Conservation (phyloP, 92 coral and sea anemone species). For the Meandrina meandrites region DNA sequence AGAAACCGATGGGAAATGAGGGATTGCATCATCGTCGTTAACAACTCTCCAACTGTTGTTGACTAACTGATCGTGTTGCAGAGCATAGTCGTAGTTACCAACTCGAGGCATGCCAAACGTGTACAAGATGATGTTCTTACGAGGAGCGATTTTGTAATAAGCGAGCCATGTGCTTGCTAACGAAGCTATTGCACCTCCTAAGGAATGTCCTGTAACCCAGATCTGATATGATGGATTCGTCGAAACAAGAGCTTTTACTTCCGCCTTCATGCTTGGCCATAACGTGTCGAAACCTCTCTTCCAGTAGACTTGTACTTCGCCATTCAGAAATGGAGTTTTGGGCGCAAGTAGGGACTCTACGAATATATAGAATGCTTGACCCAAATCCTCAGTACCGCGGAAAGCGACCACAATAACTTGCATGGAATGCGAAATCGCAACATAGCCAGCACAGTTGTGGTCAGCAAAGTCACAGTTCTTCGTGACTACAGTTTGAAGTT, state of each 20-base stretch:
- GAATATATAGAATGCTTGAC: constrained; percentile 8
- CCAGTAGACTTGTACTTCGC: not conserved
- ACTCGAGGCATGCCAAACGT: constrained; percentile 32
- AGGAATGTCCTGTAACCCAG: constrained; percentile 52
- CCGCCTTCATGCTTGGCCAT: constrained; percentile 13
- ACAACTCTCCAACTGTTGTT: constrained; percentile 54
- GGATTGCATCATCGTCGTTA: constrained; percentile 17
- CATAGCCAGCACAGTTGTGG: constrained; percentile 18
- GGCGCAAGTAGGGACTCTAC: not conserved
- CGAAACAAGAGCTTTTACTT: constrained; percentile 19
- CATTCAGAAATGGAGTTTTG: not conserved
- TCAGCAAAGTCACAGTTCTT: constrained; percentile 42
- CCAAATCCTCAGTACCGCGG: constrained; percentile 43
- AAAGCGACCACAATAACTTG: constrained; percentile 62
- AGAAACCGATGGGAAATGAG: constrained; percentile 25
- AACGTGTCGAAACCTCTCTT: not conserved
- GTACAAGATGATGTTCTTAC: constrained; percentile 8
- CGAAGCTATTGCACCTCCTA: not conserved
- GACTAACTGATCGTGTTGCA: constrained; percentile 43
- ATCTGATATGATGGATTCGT: constrained; percentile 26
- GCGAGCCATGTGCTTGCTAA: not conserved
- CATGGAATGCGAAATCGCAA: constrained; percentile 55
- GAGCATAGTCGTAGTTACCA: constrained; percentile 38
- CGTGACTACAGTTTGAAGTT: constrained; percentile 41
- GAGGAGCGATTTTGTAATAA: not conserved